A percentile compares a stretch with the other conserved stretches of the same genome.
These are phyloP conservation scores for Phalacrocorax aristotelis DNA, from an alignment of 2,113 vertebrate species.

Conservation along the genomic window DNA sequence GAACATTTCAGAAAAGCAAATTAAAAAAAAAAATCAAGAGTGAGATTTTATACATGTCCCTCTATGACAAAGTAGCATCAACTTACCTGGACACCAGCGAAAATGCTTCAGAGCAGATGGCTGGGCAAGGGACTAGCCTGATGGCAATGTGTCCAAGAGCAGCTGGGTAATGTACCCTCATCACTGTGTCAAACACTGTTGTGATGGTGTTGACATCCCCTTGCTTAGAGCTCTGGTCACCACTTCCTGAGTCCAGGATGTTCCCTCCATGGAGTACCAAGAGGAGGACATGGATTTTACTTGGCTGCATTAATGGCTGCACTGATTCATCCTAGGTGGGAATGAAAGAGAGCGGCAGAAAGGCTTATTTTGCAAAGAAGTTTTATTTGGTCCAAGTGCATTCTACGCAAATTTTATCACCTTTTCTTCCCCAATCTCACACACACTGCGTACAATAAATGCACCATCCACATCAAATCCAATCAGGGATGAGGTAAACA, in stretches of 20 bases:
- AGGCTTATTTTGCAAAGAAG: background rate
- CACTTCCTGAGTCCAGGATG: conserved; percentile 93
- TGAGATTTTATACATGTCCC: background rate
- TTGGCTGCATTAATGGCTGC: conserved; percentile 81
- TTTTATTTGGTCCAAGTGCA: background rate
- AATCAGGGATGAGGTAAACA: background rate
- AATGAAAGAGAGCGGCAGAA: background rate
- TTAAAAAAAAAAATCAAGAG: background rate
- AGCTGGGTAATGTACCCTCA: conserved; percentile 94
- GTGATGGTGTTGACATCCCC: conserved; percentile 93
- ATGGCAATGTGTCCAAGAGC: conserved; percentile 92
- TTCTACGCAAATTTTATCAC: background rate
- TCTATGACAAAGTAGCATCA: background rate
- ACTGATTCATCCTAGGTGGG: conserved; percentile 80
- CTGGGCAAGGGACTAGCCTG: conserved; percentile 93
- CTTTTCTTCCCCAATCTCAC: background rate
- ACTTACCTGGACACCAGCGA: conserved; percentile 93
- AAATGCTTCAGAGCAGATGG: conserved; percentile 93
- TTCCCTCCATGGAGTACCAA: conserved; percentile 94
- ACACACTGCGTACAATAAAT: background rate
- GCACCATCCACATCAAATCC: background rate
- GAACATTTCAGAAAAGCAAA: background rate
- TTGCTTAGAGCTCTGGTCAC: conserved; percentile 95
- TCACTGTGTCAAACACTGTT: conserved; percentile 90
- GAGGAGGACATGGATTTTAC: conserved; percentile 91